Base-by-base conservation (phyloP, 2,797 vertebrate genomes). In the Harpagifer antarcticus region DNA sequence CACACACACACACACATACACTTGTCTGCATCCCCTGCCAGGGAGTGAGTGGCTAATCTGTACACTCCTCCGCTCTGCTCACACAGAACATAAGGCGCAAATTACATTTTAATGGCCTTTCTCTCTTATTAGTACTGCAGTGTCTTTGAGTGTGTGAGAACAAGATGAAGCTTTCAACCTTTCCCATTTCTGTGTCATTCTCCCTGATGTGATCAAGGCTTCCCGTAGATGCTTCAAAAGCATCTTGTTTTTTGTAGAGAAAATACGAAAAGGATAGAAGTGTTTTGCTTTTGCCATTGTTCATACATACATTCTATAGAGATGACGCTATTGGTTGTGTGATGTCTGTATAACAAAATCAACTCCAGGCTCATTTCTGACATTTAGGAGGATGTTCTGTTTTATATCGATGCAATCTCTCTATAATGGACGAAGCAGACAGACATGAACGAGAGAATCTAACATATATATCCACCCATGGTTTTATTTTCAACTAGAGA, bases 41-140 rank as follows among this genome's bases (percentile, higher is more conserved):
- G 83, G 70, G 76, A 89, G 72, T 58, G 40, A 48, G 76, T 55
- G 47, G 81, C 79, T 88, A 87, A 92, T 91, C 85, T 89, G 75
- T 31, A 76, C 79, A 83, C 81, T 89, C 86, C 84, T 81, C 88
- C 55, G 53, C 81, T 84, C 82, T 78, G 77, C 83, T 91, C 88
- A 82, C 91, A 91, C 72, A 86, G 83, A 90, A 88, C 78, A 83
- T 55, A 11, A 74, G 78, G 75, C 72, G 78, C 83, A 90, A 92
- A 94, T 93, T 78, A 87, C 91, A 92, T 93, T 93, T 93, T 92
- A 93, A 93, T 94, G 86, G 85, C 79, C 75, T 89, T 75, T 84
- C 74, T 72, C 79, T 84, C 69, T 74, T 92, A 91, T 93, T 92
- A 92, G 79, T 76, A 64, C 19, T 2, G n/a, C 52, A 3, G 66